Percentiles rank a stretch among this genome's conserved stretches.
phyloP scores from a whole-genome alignment of 2,888 invertebrate species.

The Drosophila robusta region DNA sequence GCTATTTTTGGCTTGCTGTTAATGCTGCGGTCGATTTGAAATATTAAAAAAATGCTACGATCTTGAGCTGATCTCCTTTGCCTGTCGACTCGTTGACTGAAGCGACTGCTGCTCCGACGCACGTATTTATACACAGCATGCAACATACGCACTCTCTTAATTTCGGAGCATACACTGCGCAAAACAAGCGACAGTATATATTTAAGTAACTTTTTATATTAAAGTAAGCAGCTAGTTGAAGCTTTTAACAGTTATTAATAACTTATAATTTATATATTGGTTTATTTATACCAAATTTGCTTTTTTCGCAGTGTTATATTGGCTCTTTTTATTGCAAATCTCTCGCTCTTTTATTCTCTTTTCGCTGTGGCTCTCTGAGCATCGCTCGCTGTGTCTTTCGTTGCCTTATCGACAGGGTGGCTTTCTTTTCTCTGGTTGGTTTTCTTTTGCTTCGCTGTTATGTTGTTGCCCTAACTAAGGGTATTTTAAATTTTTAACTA shows the following conservation, averaged over 20 bases:
- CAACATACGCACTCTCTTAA: conserved; percentile 42
- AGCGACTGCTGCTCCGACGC: conserved; percentile 38
- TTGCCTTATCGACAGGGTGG: conserved; percentile 51
- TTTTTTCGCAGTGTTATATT: conserved; percentile 20
- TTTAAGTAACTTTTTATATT: background rate
- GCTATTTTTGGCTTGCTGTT: conserved; percentile 38
- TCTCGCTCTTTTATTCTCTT: conserved; percentile 2
- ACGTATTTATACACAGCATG: conserved; percentile 67
- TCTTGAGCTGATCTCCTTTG: conserved; percentile 48
- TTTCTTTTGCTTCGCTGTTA: conserved; percentile 10
- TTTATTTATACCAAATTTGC: too few species aligned
- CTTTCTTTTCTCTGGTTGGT: conserved; percentile 49
- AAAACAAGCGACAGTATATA: background rate
- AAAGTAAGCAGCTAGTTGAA: background rate
- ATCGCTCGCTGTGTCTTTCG: background rate
- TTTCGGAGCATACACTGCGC: conserved; percentile 27
- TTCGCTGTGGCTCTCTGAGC: conserved; percentile 10
- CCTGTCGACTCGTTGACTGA: conserved; percentile 54
- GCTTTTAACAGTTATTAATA: too few species aligned
- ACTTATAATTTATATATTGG: too few species aligned
- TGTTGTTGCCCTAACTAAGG: background rate
- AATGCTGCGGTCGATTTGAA: too few species aligned
- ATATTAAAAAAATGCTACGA: conserved; percentile 12
- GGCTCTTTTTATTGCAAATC: conserved; percentile 1
- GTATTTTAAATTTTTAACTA: background rate